phyloP scores from a whole-genome alignment of 2,113 vertebrate genomes.

The Crotalus helleri region DNA sequence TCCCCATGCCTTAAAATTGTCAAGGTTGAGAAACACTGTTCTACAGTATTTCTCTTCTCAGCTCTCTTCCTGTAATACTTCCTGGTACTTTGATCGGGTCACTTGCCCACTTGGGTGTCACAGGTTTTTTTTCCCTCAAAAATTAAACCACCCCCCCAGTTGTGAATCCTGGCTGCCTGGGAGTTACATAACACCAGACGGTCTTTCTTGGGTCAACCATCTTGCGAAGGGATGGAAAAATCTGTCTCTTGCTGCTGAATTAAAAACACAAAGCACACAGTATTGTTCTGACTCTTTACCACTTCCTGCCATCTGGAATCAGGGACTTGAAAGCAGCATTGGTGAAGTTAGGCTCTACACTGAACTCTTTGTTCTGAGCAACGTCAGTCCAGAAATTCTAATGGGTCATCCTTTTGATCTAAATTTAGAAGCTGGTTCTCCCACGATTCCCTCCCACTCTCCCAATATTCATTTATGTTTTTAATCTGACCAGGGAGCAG shows the following conservation, averaged over 20 bases:
- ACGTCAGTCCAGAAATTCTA: background rate
- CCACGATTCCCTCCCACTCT: background rate
- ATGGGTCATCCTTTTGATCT: background rate
- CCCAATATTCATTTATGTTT: background rate
- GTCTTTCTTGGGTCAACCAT: background rate
- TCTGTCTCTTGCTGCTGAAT: background rate
- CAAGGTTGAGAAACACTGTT: too few species aligned
- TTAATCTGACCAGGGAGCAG: background rate
- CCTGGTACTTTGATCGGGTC: background rate
- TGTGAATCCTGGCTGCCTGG: background rate
- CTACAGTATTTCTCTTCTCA: background rate
- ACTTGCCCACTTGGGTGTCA: background rate
- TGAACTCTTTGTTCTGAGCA: background rate
- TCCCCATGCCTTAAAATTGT: too few species aligned
- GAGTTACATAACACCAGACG: background rate
- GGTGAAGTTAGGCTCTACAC: background rate
- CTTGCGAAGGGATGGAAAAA: background rate
- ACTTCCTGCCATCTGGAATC: conserved; percentile 30
- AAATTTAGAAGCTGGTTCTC: background rate
- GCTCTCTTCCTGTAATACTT: too few species aligned
- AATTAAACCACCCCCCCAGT: background rate
- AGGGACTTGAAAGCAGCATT: conserved; percentile 2
- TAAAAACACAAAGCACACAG: background rate
- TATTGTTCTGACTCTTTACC: background rate
- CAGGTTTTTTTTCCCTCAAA: background rate